phyloP scores from a whole-genome alignment of 2,113 vertebrate genomes.

The Gasterosteus aculeatus region DNA sequence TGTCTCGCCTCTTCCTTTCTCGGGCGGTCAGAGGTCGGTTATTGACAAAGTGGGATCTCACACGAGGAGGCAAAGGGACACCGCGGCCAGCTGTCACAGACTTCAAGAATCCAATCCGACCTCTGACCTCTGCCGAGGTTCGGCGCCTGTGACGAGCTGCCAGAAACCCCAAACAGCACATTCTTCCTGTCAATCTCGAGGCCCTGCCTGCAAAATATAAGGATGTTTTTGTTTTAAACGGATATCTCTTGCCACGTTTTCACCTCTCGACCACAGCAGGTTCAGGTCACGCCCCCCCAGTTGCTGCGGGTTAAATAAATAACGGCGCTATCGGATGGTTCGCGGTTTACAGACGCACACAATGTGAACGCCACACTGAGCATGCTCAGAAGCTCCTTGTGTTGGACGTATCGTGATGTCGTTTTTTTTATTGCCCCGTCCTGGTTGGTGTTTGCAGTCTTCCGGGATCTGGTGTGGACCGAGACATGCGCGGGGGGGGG shows the following conservation, averaged over 20 bases:
- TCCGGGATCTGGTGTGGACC: too few species aligned
- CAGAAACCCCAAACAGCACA: constrained; percentile 44
- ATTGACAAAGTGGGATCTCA: not conserved
- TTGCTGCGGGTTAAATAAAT: too few species aligned
- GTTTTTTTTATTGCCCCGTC: too few species aligned
- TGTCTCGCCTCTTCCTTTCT: constrained; percentile 1
- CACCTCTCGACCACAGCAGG: not conserved
- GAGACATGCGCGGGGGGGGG: too few species aligned
- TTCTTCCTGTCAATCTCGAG: constrained; percentile 1
- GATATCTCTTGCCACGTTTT: not conserved
- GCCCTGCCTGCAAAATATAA: too few species aligned
- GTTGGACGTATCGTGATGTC: too few species aligned
- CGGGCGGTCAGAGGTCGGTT: not conserved
- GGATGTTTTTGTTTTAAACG: too few species aligned
- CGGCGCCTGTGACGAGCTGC: constrained; percentile 35
- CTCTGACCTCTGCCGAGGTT: constrained; percentile 14
- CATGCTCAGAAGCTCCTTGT: not conserved
- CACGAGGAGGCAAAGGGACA: not conserved
- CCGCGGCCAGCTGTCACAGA: not conserved
- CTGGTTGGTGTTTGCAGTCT: too few species aligned
- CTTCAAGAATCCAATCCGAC: not conserved
- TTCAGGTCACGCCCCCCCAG: not conserved
- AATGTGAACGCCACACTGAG: too few species aligned
- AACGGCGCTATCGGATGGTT: too few species aligned
- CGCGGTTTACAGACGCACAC: too few species aligned